Evolutionary conservation across 2,888 invertebrate genomes (phyloP), one percentile per base, ranked within the genome.

Genomic region (Athetis lepigone): DNA sequence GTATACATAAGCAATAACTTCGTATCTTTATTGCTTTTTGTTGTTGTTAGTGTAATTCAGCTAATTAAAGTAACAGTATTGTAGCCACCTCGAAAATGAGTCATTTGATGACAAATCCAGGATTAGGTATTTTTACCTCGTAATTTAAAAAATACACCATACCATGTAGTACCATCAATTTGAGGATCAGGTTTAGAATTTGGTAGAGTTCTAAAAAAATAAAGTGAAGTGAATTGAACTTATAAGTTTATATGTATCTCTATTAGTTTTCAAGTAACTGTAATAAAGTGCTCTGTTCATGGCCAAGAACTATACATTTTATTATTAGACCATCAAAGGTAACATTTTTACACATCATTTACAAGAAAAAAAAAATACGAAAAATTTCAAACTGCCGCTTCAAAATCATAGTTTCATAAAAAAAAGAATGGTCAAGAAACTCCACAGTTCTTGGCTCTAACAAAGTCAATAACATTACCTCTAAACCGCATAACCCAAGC

Each of bases 1-100:
- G 47, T 23, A 45, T 6, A 63, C 9, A 25, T 11, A 8, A 37
- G 50, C 33, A 23, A 47, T 72, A 72, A 39, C n/a, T 70, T 27
- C 5, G 42, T 66, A 59, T 49, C 52, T 69, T 71, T 74, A 71
- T 68, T 46, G 43, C 50, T 55, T 62, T 21, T 39, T 29, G 43
- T n/a, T 52, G 19, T n/a, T 16, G 54, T 40, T 55, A 54, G 8
- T n/a, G 18, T 45, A 18, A 43, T 66, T 18, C 39, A 18, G 37
- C 4, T 57, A 39, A 55, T 55, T 46, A 68, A 50, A 57, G 11
- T 62, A 42, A 37, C 39, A 49, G 21, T 49, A 23, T 46, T 43
- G 54, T 72, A 60, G 51, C 43, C 8, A 49, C 27, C 6, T 61
- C 6, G 19, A 8, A 9, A 45, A 49, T 56, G 68, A 68, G 40